Evolutionary conservation across 2,113 vertebrate genomes (phyloP).

Genomic region (Phylloscopus whistleri): DNA sequence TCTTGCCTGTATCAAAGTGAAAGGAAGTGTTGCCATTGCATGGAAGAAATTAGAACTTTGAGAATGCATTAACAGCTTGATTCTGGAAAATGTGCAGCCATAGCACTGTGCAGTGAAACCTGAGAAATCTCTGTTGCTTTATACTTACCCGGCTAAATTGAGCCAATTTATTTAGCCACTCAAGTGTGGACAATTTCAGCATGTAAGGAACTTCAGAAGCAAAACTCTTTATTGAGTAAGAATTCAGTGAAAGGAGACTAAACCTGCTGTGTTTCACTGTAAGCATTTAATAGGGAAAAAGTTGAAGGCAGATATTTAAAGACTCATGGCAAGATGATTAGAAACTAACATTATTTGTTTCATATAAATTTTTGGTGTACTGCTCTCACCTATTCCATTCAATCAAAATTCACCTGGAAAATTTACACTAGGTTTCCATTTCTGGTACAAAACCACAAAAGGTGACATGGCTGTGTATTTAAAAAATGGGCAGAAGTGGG

Average conservation of each 20-base stretch:
- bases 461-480: background rate
- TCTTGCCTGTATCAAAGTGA: background rate
- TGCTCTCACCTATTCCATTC: constrained; percentile 10
- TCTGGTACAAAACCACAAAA: background rate
- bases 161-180: constrained; percentile 13
- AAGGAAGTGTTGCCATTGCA: constrained; percentile 1
- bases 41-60: background rate
- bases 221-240: background rate
- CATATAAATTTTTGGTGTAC: background rate
- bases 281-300: background rate
- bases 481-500: background rate
- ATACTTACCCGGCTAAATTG: background rate
- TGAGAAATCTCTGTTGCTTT: background rate
- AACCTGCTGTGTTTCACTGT: background rate
- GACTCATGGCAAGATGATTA: background rate
- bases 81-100: background rate
- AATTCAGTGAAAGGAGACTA: background rate
- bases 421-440: constrained; percentile 35
- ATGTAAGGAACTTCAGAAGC: background rate
- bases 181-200: constrained; percentile 18
- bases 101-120: background rate
- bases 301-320: background rate
- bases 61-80: constrained; percentile 10
- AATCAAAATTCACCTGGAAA: background rate
- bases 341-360: background rate